Conservation (phyloP, 2,797 vertebrate genomes). For the Darevskia nairensis region DNA sequence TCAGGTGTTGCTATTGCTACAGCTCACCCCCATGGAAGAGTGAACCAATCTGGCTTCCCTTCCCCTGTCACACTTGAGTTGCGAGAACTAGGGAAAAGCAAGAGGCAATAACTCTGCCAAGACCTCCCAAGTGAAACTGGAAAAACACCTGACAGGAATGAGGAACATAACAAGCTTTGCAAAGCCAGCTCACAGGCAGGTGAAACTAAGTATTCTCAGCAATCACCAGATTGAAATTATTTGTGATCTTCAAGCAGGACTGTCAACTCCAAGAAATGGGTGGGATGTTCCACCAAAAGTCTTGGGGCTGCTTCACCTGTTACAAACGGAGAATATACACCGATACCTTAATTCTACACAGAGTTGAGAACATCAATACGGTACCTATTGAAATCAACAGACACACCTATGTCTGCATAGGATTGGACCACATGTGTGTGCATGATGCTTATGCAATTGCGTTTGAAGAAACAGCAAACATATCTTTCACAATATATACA, state of each 20-base stretch:
- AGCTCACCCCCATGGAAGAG: neutral
- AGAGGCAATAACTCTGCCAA: neutral
- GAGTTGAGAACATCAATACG: neutral
- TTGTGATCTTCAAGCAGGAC: neutral
- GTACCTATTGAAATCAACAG: neutral
- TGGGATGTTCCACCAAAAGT: neutral
- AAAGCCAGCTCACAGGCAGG: neutral
- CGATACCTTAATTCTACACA: neutral
- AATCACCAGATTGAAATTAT: neutral
- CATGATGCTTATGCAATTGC: too few species aligned
- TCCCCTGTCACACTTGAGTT: conserved; percentile 8
- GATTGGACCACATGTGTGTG: too few species aligned
- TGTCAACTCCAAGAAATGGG: too few species aligned
- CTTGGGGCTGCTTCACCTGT: neutral
- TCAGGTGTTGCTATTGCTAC: neutral
- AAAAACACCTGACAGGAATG: neutral
- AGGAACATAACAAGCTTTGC: neutral
- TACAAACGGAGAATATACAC: neutral
- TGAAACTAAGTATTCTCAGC: neutral
- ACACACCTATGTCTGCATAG: too few species aligned
- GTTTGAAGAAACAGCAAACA: neutral
- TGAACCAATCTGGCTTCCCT: neutral
- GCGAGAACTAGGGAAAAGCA: neutral
- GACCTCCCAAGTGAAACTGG: conserved; percentile 13
- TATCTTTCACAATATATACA: neutral